Evolutionary conservation across 1,140 invertebrate species (phyloP).

Genomic region (Anastrepha obliqua): DNA sequence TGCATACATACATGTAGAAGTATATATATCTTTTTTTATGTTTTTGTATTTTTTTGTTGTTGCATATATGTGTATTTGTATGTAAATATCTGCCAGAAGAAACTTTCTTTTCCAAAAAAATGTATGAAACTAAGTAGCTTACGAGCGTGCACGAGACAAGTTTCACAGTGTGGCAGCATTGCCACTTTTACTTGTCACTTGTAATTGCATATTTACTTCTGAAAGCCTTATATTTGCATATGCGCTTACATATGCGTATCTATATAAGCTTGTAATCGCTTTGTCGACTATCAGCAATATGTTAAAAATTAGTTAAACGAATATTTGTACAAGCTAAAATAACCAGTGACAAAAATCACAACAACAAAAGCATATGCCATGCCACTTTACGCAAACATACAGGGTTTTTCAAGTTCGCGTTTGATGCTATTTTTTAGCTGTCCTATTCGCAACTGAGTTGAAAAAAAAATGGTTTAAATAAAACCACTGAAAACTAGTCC

Average conservation of each 20-base stretch:
- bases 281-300: neutral
- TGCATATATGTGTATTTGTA: no score
- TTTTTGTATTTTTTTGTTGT: no score
- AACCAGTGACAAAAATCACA: neutral
- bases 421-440: no score
- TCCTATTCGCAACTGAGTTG: no score
- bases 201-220: neutral
- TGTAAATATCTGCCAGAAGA: neutral
- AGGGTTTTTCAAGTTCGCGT: no score
- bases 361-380: neutral
- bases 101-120: slow-evolving; percentile 5
- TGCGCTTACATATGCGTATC: neutral
- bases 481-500: no score
- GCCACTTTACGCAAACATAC: neutral
- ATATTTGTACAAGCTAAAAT: slow-evolving; percentile 8
- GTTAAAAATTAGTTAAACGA: slow-evolving; percentile 31
- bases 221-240: neutral
- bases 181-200: neutral
- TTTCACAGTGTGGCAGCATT: neutral
- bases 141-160: neutral
- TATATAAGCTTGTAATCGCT: neutral
- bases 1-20: no score
- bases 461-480: no score
- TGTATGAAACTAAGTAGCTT: neutral
- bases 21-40: no score